Conservation (phyloP, 2,113 vertebrate species). For the Phylloscopus whistleri region DNA sequence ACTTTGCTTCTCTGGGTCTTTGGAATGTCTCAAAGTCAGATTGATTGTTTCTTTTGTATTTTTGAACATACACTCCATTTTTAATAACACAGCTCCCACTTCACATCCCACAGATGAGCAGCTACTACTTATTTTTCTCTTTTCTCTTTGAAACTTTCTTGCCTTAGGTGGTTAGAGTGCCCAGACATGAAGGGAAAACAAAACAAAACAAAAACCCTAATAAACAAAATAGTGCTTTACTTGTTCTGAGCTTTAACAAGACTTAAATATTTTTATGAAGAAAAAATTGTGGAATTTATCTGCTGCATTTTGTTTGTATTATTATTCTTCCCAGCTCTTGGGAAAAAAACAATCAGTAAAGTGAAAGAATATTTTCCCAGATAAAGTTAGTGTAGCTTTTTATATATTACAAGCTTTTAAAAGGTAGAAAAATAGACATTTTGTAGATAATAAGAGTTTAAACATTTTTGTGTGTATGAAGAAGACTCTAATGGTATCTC, state of each 20-base stretch:
- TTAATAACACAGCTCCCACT: background rate
- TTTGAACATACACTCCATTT: background rate
- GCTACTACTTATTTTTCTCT: background rate
- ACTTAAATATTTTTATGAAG: background rate
- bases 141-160: background rate
- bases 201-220: background rate
- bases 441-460: background rate
- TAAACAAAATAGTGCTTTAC: background rate
- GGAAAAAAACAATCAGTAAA: background rate
- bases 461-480: background rate
- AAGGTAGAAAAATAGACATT: background rate
- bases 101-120: background rate
- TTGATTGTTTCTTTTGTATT: background rate
- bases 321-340: background rate
- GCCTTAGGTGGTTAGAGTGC: background rate
- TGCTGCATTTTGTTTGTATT: background rate
- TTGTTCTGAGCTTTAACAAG: background rate
- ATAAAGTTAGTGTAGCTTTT: background rate
- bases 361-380: background rate
- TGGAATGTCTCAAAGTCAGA: background rate
- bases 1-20: background rate
- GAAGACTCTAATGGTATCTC: background rate
- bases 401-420: background rate
- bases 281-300: background rate
- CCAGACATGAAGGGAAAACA: background rate